Evolutionary conservation across 2,797 vertebrate species (phyloP), one percentile per base, ranked within the genome.

Genomic region (Propithecus perrieri): DNA sequence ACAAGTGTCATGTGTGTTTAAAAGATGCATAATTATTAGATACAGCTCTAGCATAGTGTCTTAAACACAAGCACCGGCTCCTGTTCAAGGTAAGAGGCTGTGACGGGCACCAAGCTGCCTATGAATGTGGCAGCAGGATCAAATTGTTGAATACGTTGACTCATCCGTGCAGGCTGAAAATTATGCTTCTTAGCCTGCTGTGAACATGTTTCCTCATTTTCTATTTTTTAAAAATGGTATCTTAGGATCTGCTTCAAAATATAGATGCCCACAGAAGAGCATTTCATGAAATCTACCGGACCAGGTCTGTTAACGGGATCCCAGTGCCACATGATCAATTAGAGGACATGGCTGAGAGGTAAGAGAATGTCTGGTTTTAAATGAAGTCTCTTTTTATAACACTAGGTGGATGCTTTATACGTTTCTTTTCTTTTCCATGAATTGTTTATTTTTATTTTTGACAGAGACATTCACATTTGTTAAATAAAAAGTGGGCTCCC

Each of bases 281-380:
- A 35, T 99, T 99, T 98, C 99, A 99, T 95, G 99, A 99, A 98
- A 99, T 99, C 98, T 99, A 99, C 98, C 98, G 98, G 97, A 99
- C 99, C 98, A 98, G 99, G 96, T 99, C 99, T 95, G 99, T 99
- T 94, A 99, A 99, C 18, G 99, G 99, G 30, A 99, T 99, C 11
- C 99, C 99, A 6, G 99, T 99, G 92, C 99, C 99, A 59, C 96
- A 99, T 13, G 99, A 99, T 59, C 99, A 99, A 96, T 99, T 99
- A 96, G 99, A 99, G 93, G 99, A 99, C 98, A 99, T 99, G 99
- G 99, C 99, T 59, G 99, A 99, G 97, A 99, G 99, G 99, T 99
- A 98, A 98, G 98, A 88, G n/a, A 71, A 85, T 96, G 97, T 81
- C 89, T 57, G 72, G 80, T n/a, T 94, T 88, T 85, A 94, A 93